Percentiles rank a stretch among this genome's conserved stretches.
Conservation (phyloP, 2,113 vertebrate species). For the Gasterosteus aculeatus region DNA sequence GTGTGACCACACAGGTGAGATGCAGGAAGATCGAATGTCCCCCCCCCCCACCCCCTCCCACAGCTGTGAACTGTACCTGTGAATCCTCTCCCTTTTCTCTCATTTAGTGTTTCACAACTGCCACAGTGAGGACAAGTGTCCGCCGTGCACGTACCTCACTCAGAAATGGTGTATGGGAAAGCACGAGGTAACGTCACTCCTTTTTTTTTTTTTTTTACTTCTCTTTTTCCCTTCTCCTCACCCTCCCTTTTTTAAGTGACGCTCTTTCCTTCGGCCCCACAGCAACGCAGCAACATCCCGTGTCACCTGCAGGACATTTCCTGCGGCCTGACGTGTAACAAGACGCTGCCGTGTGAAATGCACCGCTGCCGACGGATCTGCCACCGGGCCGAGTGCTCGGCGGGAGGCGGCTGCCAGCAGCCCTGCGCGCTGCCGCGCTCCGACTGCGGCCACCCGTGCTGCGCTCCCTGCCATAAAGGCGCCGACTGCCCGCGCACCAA, state of each 20-base stretch:
- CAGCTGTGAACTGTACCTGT: background rate
- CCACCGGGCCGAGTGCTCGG: conserved; percentile 91
- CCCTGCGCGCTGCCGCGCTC: conserved; percentile 85
- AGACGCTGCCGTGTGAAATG: conserved; percentile 87
- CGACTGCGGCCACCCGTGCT: conserved; percentile 92
- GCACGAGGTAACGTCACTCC: conserved; percentile 88
- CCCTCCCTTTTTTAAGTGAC: background rate
- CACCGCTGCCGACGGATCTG: conserved; percentile 94
- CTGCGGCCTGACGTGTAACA: conserved; percentile 91
- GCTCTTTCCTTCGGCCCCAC: conserved; percentile 9
- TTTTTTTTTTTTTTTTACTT: background rate
- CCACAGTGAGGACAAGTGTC: conserved; percentile 95
- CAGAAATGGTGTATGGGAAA: conserved; percentile 99
- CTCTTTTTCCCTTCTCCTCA: background rate
- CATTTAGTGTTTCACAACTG: conserved; percentile 94
- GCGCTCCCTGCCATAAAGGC: conserved; percentile 89
- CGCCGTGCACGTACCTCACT: conserved; percentile 96
- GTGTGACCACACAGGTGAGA: conserved; percentile 93
- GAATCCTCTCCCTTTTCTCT: conserved; percentile 17
- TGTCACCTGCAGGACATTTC: conserved; percentile 98
- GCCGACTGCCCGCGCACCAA: conserved; percentile 84
- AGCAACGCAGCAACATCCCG: conserved; percentile 96
- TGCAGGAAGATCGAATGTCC: rapidly evolving
- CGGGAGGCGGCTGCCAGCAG: conserved; percentile 89
- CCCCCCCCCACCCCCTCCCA: background rate